Evolutionary conservation across 2,113 vertebrate species (phyloP), one percentile per base, ranked within the genome.

Genomic region (Sinocyclocheilus grahami): DNA sequence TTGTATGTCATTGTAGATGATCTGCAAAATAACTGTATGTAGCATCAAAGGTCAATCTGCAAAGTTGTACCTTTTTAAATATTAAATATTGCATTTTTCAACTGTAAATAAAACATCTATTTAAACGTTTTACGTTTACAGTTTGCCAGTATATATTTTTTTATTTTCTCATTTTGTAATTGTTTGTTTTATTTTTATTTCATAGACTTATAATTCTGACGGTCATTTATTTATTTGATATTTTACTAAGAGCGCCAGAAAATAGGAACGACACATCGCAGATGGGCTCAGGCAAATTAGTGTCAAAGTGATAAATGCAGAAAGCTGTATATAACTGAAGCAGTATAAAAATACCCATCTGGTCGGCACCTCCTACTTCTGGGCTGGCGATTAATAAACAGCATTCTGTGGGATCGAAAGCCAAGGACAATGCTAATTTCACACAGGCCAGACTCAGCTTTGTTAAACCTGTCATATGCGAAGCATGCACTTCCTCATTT

Each of bases 251-350:
- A 86, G 84, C 76, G 33, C 62, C 46, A 85, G 86, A 86, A 81
- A 86, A 86, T 60, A 42, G 83, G 46, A 67, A 33, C 82, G 87
- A 90, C 89, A 76, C 14, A 69, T 88, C 80, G 82, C 86, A 90
- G 90, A 90, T 88, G 88, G 87, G 81, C 83, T 88, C 72, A 55
- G 77, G 71, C 74, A 87, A 91, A 88, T 90, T 88, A 89, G 87
- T 90, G 88, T 90, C 88, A 90, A 79, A 83, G 85, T 90, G 86
- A 90, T 89, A 87, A 89, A 89, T 87, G 88, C 84, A 89, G 87
- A 89, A 91, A 89, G 84, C 88, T 78, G 88, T 80, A 88, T 88
- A 88, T 87, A 89, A 91, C 88, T 87, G 86, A 89, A 88, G 82
- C 79, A 62, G 86, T 83, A 77, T 84, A 83, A 88, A 89, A 89